Evolutionary conservation across 2,797 vertebrate species (phyloP).

Genomic region (Tarsius wallacei): DNA sequence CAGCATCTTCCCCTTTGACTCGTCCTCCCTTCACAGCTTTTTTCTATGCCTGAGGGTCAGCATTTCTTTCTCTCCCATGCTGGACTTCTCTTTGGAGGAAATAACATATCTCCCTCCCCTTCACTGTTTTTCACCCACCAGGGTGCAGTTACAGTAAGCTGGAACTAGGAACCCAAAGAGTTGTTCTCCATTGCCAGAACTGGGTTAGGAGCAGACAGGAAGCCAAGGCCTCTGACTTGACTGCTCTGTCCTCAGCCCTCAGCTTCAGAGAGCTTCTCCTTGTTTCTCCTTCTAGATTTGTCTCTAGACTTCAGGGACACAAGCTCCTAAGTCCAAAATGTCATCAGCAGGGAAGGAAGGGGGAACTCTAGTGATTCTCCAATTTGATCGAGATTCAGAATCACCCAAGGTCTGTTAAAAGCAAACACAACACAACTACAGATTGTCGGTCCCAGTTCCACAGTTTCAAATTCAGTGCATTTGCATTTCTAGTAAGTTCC

Average conservation of each 20-base stretch:
- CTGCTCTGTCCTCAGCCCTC: not conserved
- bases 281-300: not conserved
- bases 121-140: not conserved
- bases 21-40: not conserved
- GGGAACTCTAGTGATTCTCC: not conserved
- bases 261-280: not conserved
- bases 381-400: not conserved
- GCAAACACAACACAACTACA: not conserved
- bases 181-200: not conserved
- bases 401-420: not conserved
- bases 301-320: not conserved
- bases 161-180: not conserved
- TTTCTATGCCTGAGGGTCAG: not conserved
- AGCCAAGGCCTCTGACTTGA: not conserved
- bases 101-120: not conserved
- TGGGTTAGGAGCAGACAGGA: not conserved
- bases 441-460: not conserved
- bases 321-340: not conserved
- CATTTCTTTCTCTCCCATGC: not conserved
- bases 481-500: not conserved
- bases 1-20: not conserved
- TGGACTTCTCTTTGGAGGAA: not conserved
- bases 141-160: not conserved
- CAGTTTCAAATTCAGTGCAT: not conserved
- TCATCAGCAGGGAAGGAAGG: not conserved